Base-by-base conservation (phyloP, 1,140 invertebrate genomes). In the Drosophila orena region DNA sequence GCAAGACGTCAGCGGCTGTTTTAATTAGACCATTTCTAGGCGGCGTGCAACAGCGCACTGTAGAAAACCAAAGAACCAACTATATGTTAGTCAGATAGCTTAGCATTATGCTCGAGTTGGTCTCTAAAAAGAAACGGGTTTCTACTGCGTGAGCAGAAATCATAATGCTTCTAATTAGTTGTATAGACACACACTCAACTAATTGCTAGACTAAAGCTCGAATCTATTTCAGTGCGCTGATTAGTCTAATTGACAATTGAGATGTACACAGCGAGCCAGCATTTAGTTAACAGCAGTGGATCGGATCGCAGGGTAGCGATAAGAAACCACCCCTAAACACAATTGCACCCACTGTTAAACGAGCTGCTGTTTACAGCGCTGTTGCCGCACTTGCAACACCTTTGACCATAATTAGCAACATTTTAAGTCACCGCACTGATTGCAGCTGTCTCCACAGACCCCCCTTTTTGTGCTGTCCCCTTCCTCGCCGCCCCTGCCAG, bases 1-100 rank as follows among this genome's bases (percentile, higher is more conserved):
- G 50, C 62, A 70, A 83, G 65, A 76, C 62, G 66, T 64, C 57
- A 75, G 70, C 74, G 73, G 78, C 65, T 75, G 62, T 64, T 81
- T 81, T 85, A 85, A 85, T 85, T 85, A 75, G 83, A 88, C 79
- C 74, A 81, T 85, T 85, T 77, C 83, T 77, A 72, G 62, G 55
- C 73, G 55, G 44, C 4, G 3, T 77, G 52, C 53, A 46, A 30
- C 64, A 49, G 24, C 40, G 27, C 14, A 34, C 52, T 15, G 11
- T 38, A 44, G 55, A 35, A 27, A 54, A 44, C 14, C 43, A 15
- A 1, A 44, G 40, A 35, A 20, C 38, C 17, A 47, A 27, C 43
- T 49, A 38, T 11, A 56, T 1, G 17, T 17, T 46, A 52, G 27
- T 15, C 27, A 4, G 53, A 35, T 35, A 52, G n/a, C 11, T 49